Evolutionary conservation across 1,140 invertebrate genomes (phyloP).

Genomic region (Drosophila hydei): DNA sequence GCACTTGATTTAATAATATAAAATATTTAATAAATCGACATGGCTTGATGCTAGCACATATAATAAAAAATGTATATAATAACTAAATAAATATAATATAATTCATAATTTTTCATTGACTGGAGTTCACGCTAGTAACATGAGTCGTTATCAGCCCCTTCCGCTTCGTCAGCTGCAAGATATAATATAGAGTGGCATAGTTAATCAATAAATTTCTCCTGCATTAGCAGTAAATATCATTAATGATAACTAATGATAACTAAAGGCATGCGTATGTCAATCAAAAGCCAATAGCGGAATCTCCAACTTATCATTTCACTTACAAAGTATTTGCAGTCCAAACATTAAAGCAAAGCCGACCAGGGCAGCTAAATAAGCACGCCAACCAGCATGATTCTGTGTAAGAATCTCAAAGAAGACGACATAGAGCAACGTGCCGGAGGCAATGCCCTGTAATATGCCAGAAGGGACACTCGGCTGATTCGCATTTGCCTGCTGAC

Average conservation of each 20-base stretch:
- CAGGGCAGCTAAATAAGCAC: conserved; percentile 89
- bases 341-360: conserved; percentile 91
- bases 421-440: conserved; percentile 94
- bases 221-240: conserved; percentile 1
- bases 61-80: not conserved
- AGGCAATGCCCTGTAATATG: conserved; percentile 92
- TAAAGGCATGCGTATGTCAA: conserved; percentile 23
- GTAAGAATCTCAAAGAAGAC: conserved; percentile 96
- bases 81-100: not conserved
- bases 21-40: no score
- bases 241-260: conserved; percentile 26
- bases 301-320: conserved; percentile 84
- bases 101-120: not conserved
- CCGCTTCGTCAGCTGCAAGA: conserved; percentile 64
- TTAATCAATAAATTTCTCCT: conserved; percentile 19
- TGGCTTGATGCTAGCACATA: not conserved
- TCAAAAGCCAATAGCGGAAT: conserved; percentile 12
- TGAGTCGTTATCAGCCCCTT: conserved; percentile 57
- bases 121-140: conserved; percentile 39
- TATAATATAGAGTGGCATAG: conserved; percentile 4
- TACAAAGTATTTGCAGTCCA: conserved; percentile 89
- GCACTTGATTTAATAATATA: conserved; percentile 12
- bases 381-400: conserved; percentile 89
- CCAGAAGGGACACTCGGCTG: conserved; percentile 87
- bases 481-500: conserved; percentile 86